Evolutionary conservation across 2,113 vertebrate species (phyloP), one percentile per base, ranked within the genome.

Genomic region (Agapornis roseicollis): DNA sequence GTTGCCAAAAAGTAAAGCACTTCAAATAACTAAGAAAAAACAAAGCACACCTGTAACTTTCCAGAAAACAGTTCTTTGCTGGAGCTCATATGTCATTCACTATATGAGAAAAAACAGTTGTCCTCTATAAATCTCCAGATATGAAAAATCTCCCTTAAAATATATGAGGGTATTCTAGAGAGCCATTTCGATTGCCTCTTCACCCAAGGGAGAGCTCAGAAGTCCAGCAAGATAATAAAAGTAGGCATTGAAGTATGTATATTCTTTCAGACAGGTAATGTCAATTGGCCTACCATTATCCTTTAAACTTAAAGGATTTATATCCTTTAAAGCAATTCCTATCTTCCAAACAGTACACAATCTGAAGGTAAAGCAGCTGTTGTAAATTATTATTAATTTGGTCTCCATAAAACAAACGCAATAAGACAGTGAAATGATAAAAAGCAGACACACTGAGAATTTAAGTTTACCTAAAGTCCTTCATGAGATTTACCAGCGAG

Each of bases 361-460:
- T 83, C 77, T 60, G 19, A 80, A 96, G 78, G 96, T 23, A 87
- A 94, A 87, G 35, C 29, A 95, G 12, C 27, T 82, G 39, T 79
- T 47, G 55, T 72, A 86, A 96, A 91, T 91, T 94, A 22, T 52
- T 92, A 63, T 86, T 71, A 84, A 80, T 88, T 74, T 70, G 39
- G 7, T 55, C 41, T 63, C 22, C 28, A 80, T 88, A 94, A 90
- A 60, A 81, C 41, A 91, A 95, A 55, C 25, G 50, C 29, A 60
- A n/a, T 92, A 81, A 66, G 41, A 53, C 47, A 88, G 61, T 83
- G 49, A 91, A 91, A 78, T 42, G 10, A 85, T 80, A 58, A 91
- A 94, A 96, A 96, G 28, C 41, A 89, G 53, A 77, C 39, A 61
- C 39, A 42, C 7, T 19, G 39, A 72, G 44, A 80, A 73, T 61